Percentiles rank a stretch among this genome's conserved stretches.
Conservation (phyloP, 2,888 invertebrate genomes). For the Iphiclides podalirius region DNA sequence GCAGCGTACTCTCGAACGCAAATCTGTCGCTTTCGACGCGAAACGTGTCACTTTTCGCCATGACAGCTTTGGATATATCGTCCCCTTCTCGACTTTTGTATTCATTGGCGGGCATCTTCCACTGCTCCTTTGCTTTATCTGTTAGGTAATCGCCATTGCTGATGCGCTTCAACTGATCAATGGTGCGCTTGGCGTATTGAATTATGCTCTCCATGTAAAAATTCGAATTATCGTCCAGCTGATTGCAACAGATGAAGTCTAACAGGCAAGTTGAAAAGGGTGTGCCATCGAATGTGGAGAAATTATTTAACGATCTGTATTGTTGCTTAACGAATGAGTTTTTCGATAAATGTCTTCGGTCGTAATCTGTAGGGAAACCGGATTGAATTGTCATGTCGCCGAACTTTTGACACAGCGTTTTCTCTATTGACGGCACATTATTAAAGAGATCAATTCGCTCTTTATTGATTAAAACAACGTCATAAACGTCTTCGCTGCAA, state of each 20-base stretch:
- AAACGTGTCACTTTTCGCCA: conserved; percentile 55
- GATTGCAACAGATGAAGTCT: conserved; percentile 64
- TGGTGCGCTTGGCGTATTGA: conserved; percentile 59
- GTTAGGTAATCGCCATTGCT: conserved; percentile 72
- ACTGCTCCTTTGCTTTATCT: conserved; percentile 64
- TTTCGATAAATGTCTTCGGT: conserved; percentile 49
- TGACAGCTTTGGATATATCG: conserved; percentile 43
- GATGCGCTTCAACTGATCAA: conserved; percentile 69
- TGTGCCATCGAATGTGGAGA: conserved; percentile 37
- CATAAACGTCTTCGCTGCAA: conserved; percentile 50
- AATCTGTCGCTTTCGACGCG: conserved; percentile 47
- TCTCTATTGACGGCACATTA: conserved; percentile 43
- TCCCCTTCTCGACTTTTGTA: conserved; percentile 6
- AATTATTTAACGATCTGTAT: conserved; percentile 42
- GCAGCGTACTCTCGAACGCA: conserved; percentile 44
- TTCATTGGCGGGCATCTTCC: conserved; percentile 46
- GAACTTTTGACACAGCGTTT: conserved; percentile 57
- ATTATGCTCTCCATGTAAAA: conserved; percentile 72
- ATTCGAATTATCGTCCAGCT: conserved; percentile 61
- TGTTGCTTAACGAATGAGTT: conserved; percentile 54
- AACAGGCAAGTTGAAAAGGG: conserved; percentile 55
- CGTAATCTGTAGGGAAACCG: conserved; percentile 40
- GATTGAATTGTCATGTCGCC: conserved; percentile 51
- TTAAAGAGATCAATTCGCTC: conserved; percentile 55
- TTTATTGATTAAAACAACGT: conserved; percentile 51